phyloP scores from a whole-genome alignment of 2,797 vertebrate species.

The Bradypus variegatus region DNA sequence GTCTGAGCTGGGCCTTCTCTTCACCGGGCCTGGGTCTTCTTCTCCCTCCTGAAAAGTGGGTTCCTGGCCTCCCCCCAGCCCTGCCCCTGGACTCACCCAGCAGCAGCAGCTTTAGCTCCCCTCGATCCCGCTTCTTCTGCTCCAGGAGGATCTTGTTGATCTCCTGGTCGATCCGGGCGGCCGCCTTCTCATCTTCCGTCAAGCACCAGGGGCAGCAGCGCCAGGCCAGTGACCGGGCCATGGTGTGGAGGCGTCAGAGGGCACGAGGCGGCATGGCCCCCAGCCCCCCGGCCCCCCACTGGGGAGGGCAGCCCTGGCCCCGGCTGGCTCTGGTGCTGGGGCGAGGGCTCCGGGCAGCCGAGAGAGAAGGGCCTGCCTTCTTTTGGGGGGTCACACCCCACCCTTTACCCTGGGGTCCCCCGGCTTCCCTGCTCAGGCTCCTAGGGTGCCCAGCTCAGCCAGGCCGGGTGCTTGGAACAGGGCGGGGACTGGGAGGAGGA shows the following conservation, averaged over 20 bases:
- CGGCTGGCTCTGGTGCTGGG: background rate
- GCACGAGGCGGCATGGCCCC: conserved; percentile 20
- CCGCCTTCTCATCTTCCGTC: conserved; percentile 90
- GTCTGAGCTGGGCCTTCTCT: background rate
- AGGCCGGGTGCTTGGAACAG: background rate
- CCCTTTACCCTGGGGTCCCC: background rate
- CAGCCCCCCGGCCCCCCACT: background rate
- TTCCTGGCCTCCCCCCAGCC: background rate
- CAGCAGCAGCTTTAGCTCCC: conserved; percentile 88
- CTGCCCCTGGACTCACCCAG: conserved; percentile 76
- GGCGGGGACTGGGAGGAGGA: background rate
- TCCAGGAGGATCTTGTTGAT: conserved; percentile 87
- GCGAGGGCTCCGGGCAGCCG: background rate
- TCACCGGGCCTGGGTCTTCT: background rate
- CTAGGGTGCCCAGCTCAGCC: accelerated
- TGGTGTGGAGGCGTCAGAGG: conserved; percentile 29
- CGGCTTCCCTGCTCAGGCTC: background rate
- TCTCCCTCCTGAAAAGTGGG: background rate
- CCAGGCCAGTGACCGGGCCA: conserved; percentile 63
- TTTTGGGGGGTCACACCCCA: background rate
- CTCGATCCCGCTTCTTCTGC: conserved; percentile 83
- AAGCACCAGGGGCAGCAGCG: conserved; percentile 80
- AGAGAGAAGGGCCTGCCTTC: background rate
- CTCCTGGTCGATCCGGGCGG: conserved; percentile 86
- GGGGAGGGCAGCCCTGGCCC: background rate